Evolutionary conservation across 2,888 invertebrate genomes (phyloP).

Genomic region (Drosophila tripunctata): DNA sequence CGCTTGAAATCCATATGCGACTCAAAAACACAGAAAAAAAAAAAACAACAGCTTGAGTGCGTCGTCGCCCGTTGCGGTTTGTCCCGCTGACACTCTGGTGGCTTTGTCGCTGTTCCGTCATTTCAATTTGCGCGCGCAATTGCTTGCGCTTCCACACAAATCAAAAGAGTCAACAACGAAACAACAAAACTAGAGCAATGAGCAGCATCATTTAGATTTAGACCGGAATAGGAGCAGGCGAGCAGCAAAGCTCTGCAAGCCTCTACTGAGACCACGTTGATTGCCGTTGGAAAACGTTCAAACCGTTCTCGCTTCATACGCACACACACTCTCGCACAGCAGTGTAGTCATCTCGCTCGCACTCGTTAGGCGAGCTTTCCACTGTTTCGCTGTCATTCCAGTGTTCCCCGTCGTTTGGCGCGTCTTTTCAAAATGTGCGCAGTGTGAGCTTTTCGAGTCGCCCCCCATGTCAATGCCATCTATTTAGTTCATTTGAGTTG

Average conservation of each 20-base stretch:
- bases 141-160: constrained; percentile 69
- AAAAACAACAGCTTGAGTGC: too few relatives aligned
- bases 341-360: constrained; percentile 27
- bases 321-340: too few relatives aligned
- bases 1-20: constrained; percentile 52
- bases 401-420: constrained; percentile 30
- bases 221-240: constrained; percentile 84
- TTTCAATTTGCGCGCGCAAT: constrained; percentile 38
- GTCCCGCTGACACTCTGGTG: constrained; percentile 14
- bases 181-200: constrained; percentile 83
- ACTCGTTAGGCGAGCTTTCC: constrained; percentile 15
- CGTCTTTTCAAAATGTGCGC: constrained; percentile 11
- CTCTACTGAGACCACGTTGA: constrained; percentile 14
- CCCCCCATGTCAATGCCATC: constrained; percentile 16
- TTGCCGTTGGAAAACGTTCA: constrained; percentile 35
- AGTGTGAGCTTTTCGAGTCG: constrained; percentile 21
- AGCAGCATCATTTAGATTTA: constrained; percentile 85
- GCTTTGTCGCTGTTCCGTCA: constrained; percentile 31
- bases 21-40: too few relatives aligned
- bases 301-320: constrained; percentile 12
- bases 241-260: constrained; percentile 60
- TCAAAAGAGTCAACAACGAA: constrained; percentile 59
- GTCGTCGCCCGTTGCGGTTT: constrained; percentile 5
- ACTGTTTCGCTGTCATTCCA: neutral
- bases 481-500: constrained; percentile 26